Conservation (phyloP, 2,888 invertebrate species). For the Watsonalla cultraria region DNA sequence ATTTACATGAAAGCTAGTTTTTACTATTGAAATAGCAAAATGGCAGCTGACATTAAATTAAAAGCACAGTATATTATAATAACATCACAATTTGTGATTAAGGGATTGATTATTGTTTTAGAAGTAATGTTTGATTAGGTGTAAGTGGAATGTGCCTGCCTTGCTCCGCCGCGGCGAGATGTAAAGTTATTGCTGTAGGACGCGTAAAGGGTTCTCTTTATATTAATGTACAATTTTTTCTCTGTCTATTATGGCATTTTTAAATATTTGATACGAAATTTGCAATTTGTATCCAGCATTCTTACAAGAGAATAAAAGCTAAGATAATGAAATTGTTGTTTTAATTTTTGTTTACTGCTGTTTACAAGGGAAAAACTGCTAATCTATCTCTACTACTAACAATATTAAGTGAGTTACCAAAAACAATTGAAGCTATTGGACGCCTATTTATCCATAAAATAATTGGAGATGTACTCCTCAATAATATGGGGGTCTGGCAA, state of each 20-base stretch:
- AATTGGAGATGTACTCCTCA: too few relatives aligned
- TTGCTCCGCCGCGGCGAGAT: slow-evolving; percentile 20
- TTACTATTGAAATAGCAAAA: slow-evolving; percentile 5
- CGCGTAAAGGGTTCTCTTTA: slow-evolving; percentile 38
- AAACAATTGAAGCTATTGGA: too few relatives aligned
- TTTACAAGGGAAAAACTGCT: too few relatives aligned
- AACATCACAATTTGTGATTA: slow-evolving; percentile 69
- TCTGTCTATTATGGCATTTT: slow-evolving; percentile 62
- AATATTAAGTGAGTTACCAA: too few relatives aligned
- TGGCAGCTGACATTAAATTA: slow-evolving; percentile 42
- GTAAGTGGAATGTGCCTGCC: slow-evolving; percentile 65
- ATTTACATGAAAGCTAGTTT: not conserved
- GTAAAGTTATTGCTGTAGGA: slow-evolving; percentile 26
- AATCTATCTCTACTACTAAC: too few relatives aligned
- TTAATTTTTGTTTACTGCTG: slow-evolving; percentile 17
- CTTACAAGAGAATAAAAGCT: slow-evolving; percentile 70
- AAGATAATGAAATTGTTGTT: slow-evolving; percentile 36
- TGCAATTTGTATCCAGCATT: slow-evolving; percentile 70
- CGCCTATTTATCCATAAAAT: too few relatives aligned
- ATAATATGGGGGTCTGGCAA: too few relatives aligned
- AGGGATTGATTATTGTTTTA: slow-evolving; percentile 56
- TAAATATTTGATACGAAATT: slow-evolving; percentile 71
- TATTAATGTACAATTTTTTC: slow-evolving; percentile 67
- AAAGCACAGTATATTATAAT: slow-evolving; percentile 26
- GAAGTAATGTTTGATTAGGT: slow-evolving; percentile 53